A percentile compares a stretch with the other conserved stretches of the same genome.
These are phyloP conservation scores for Netelia melanura DNA, from an alignment of 2,888 invertebrate species.

Conservation along the genomic window DNA sequence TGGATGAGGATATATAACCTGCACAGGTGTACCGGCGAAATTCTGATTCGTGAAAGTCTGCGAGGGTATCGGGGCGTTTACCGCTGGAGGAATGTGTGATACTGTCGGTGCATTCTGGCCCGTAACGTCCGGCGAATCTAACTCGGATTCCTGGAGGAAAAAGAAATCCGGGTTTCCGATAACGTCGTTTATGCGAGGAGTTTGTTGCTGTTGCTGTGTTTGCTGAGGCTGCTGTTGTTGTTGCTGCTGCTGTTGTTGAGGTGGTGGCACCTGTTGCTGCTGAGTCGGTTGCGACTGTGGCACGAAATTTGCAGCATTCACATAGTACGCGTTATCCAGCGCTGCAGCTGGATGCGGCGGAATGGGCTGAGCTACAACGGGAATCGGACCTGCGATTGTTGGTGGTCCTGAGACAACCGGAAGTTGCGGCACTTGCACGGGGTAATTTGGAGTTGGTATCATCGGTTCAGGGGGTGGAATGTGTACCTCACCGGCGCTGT, in stretches of 20 bases:
- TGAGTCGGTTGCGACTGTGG: constrained; percentile 86
- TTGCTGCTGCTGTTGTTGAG: constrained; percentile 72
- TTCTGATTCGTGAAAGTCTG: constrained; percentile 95
- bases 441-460: constrained; percentile 79
- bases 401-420: constrained; percentile 80
- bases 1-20: constrained; percentile 84
- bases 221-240: constrained; percentile 73
- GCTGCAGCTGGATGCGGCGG: constrained; percentile 79
- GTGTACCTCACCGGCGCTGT: constrained; percentile 80
- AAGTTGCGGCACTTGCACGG: constrained; percentile 78
- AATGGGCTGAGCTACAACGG: constrained; percentile 82
- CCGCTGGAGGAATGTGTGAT: constrained; percentile 84
- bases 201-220: constrained; percentile 82
- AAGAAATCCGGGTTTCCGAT: constrained; percentile 91
- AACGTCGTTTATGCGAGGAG: constrained; percentile 90
- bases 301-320: constrained; percentile 85
- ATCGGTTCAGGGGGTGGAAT: constrained; percentile 81
- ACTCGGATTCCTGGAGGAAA: constrained; percentile 96
- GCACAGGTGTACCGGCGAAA: constrained; percentile 86
- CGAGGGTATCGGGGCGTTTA: constrained; percentile 89
- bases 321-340: constrained; percentile 81
- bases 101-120: constrained; percentile 80
- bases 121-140: constrained; percentile 90
- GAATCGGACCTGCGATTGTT: constrained; percentile 79
- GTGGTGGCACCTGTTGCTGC: constrained; percentile 74